A percentile compares a stretch with the other conserved stretches of the same genome.
These are phyloP conservation scores for Chrysotoxum bicinctum DNA, from an alignment of 2,888 invertebrate species.

Conservation along the genomic window DNA sequence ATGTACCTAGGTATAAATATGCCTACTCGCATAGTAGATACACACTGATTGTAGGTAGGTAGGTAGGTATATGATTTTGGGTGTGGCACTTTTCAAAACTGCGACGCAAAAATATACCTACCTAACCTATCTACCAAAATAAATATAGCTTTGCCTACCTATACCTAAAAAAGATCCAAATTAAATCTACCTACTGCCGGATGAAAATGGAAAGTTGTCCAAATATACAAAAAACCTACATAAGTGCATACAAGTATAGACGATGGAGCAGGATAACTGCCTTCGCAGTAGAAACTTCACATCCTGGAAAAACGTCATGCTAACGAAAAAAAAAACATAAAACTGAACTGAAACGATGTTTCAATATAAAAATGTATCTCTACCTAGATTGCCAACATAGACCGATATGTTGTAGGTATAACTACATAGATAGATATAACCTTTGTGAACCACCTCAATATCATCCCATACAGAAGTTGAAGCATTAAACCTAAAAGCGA, in stretches of 20 bases:
- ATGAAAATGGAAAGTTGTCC: conserved; percentile 73
- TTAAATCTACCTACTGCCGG: conserved; percentile 70
- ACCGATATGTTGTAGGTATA: not conserved
- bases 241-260: conserved; percentile 50
- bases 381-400: not conserved
- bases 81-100: conserved; percentile 60
- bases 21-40: not conserved
- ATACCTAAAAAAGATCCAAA: conserved; percentile 46
- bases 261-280: conserved; percentile 16
- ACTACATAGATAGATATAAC: not conserved
- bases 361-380: conserved; percentile 53
- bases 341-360: conserved; percentile 40
- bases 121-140: conserved; percentile 5
- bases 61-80: conserved; percentile 44
- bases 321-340: conserved; percentile 2
- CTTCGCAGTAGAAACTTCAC: conserved; percentile 9
- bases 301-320: conserved; percentile 38
- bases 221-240: conserved; percentile 70
- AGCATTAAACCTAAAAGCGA: conserved; percentile 7
- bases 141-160: not conserved
- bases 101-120: conserved; percentile 22
- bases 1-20: not conserved
- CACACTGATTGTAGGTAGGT: not conserved
- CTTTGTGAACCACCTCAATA: conserved; percentile 13
- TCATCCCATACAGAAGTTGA: conserved; percentile 37